phyloP scores from a whole-genome alignment of 92 coral and sea anemone genomes.

The Micromussa lordhowensis region DNA sequence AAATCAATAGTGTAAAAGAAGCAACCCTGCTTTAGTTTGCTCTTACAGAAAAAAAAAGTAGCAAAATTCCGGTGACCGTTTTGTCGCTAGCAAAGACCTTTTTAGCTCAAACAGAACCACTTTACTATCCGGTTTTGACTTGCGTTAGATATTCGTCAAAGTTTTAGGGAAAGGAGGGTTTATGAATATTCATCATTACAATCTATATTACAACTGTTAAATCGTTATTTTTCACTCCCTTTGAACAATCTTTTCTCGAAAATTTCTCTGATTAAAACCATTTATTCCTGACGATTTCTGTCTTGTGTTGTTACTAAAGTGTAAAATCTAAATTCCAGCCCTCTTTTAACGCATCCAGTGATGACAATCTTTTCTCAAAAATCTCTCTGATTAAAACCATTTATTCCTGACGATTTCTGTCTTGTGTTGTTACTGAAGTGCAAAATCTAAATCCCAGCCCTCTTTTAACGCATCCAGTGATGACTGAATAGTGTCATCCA shows the following conservation, averaged over 20 bases:
- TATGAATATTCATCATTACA: not conserved
- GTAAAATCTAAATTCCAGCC: no score
- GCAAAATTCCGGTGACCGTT: not conserved
- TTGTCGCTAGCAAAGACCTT: not conserved
- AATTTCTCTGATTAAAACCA: not conserved
- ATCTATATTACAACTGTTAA: not conserved
- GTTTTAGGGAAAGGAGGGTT: not conserved
- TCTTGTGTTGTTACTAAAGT: not conserved
- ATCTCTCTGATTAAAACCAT: not conserved
- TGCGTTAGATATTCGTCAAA: no score
- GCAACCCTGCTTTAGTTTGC: not conserved
- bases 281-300: not conserved
- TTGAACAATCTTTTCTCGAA: not conserved
- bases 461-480: not conserved
- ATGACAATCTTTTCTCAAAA: not conserved
- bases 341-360: no score
- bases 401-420: not conserved
- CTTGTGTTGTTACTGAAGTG: not conserved
- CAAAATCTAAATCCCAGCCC: constrained; percentile 11
- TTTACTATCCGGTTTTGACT: no score
- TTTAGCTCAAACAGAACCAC: no score
- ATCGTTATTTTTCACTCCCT: not conserved
- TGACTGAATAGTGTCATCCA: not conserved
- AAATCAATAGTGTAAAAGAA: not conserved
- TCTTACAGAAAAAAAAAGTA: no score